Percentiles rank a stretch among this genome's conserved stretches.
Conservation (phyloP, 1,140 invertebrate species). For the Bombus haemorrhoidalis region DNA sequence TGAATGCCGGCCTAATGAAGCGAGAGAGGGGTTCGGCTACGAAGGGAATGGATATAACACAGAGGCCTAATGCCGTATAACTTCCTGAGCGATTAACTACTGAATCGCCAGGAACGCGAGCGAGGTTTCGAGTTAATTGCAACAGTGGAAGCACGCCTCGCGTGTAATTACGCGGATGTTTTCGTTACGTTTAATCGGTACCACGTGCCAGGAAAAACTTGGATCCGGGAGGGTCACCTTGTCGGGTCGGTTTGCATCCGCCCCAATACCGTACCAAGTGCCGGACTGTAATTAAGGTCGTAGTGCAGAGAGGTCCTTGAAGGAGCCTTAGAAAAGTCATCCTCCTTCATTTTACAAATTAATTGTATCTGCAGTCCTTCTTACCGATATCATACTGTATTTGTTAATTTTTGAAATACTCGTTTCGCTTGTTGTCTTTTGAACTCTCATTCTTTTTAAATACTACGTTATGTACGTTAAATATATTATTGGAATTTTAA, state of each 20-base stretch:
- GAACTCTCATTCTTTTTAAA: no score
- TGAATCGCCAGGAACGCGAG: conserved; percentile 61
- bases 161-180: conserved; percentile 55
- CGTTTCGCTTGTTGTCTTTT: no score
- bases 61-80: conserved; percentile 56
- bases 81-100: conserved; percentile 66
- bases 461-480: no score
- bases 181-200: conserved; percentile 48
- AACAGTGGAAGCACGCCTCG: conserved; percentile 10
- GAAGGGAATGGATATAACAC: conserved; percentile 54
- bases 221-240: no score
- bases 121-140: conserved; percentile 67
- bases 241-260: background rate
- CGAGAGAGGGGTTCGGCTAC: background rate
- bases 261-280: background rate
- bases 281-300: background rate
- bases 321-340: background rate
- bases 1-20: conserved; percentile 64
- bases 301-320: background rate
- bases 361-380: background rate
- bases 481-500: no score
- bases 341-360: background rate
- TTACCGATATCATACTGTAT: no score
- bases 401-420: no score
- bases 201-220: conserved; percentile 27